Percentiles rank a stretch among this genome's conserved stretches.
These are phyloP conservation scores for Antheraea mylitta DNA, from an alignment of 1,140 invertebrate genomes.

Conservation along the genomic window DNA sequence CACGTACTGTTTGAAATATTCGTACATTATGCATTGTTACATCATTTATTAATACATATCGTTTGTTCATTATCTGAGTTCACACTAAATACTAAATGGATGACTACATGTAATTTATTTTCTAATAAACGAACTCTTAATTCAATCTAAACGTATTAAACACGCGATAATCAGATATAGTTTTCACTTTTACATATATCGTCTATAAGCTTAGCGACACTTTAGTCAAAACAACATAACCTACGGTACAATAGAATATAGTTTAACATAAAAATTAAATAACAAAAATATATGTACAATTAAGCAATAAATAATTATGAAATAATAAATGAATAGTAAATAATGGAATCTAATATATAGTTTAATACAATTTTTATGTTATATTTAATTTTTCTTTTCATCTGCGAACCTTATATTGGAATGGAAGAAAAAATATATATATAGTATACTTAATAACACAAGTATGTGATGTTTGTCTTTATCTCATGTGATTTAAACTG, in stretches of 20 bases:
- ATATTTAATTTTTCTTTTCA: neutral
- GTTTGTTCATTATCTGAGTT: conserved; percentile 9
- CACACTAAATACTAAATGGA: conserved; percentile 1
- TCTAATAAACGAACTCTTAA: neutral
- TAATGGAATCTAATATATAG: neutral
- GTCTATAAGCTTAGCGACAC: neutral
- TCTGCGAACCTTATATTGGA: neutral
- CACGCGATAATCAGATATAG: neutral
- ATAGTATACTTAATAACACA: too few species aligned
- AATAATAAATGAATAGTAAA: conserved; percentile 4
- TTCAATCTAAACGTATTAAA: neutral
- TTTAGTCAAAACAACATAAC: neutral
- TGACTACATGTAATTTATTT: conserved; percentile 7
- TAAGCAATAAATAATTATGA: neutral
- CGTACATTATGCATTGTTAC: neutral
- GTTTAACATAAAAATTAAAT: conserved; percentile 3
- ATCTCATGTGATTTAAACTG: too few species aligned
- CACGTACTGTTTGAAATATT: neutral
- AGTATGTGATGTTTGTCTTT: too few species aligned
- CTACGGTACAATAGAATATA: neutral
- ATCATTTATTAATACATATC: neutral
- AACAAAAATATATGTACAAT: conserved; percentile 3
- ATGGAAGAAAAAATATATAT: neutral
- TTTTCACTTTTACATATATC: neutral
- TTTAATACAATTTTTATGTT: neutral